Evolutionary conservation across 2,797 vertebrate genomes (phyloP).

Genomic region (Spinus pinus): DNA sequence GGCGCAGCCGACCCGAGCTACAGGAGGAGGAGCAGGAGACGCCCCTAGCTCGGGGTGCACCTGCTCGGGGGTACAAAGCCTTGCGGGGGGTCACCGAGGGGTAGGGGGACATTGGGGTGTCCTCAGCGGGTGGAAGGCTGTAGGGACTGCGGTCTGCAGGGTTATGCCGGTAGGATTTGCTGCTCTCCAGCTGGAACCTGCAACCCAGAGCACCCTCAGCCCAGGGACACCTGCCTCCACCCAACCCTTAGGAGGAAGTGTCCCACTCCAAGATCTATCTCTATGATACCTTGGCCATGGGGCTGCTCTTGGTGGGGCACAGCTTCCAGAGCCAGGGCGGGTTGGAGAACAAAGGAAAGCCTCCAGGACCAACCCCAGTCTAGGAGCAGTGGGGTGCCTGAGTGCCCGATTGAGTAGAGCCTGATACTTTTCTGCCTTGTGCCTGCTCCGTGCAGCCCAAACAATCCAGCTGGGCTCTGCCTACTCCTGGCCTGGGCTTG

Average conservation of each 20-base stretch:
- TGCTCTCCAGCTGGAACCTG: neutral
- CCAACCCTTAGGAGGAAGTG: neutral
- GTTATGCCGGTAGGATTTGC: fast-evolving
- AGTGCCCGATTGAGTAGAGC: fast-evolving
- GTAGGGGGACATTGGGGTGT: fast-evolving
- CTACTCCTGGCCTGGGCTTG: neutral
- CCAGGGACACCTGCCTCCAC: neutral
- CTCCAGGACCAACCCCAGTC: fast-evolving
- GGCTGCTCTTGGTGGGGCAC: neutral
- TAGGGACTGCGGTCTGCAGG: fast-evolving
- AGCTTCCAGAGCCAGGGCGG: neutral
- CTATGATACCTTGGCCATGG: fast-evolving
- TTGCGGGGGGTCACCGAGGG: fast-evolving
- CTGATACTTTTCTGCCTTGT: neutral
- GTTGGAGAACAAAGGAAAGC: neutral
- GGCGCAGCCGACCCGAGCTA: fast-evolving
- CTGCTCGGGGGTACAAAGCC: neutral
- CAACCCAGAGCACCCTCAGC: no score
- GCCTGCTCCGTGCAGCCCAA: fast-evolving
- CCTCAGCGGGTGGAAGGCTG: fast-evolving
- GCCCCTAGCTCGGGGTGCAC: no score
- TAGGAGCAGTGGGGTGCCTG: no score
- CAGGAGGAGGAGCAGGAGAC: fast-evolving
- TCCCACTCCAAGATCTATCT: fast-evolving
- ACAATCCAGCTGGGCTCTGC: neutral